Percentiles rank a stretch among this genome's conserved stretches.
Evolutionary conservation across 2,797 vertebrate genomes (phyloP).

Genomic region (Galagoides demidoff): DNA sequence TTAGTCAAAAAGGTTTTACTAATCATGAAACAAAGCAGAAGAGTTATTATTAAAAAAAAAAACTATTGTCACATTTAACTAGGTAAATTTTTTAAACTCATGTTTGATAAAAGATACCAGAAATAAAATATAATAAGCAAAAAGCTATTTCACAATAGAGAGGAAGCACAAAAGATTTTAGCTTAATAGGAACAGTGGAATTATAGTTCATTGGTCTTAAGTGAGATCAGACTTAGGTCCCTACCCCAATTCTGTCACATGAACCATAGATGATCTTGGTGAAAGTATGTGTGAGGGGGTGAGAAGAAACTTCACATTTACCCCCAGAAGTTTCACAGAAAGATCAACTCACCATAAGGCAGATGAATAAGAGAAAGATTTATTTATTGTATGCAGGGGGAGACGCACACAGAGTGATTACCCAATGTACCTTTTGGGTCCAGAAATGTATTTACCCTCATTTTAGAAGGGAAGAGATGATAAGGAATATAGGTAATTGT

Average conservation of each 20-base stretch:
- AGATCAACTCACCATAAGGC: not conserved
- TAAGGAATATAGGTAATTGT: not conserved
- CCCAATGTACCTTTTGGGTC: not conserved
- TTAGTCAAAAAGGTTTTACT: not conserved
- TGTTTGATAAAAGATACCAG: not conserved
- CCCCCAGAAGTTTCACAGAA: not conserved
- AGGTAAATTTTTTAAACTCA: not conserved
- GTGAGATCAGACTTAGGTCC: not conserved
- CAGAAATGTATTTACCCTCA: not conserved
- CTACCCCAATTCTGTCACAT: not conserved
- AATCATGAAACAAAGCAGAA: not conserved
- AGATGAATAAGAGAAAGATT: not conserved
- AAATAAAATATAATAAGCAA: not conserved
- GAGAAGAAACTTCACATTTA: not conserved
- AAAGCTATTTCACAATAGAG: not conserved
- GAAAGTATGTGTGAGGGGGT: not conserved
- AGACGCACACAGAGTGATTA: not conserved
- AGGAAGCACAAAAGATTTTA: not conserved
- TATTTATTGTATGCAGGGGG: not conserved
- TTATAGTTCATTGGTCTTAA: not conserved
- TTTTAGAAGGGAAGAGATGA: not conserved
- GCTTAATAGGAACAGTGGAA: not conserved
- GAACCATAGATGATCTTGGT: not conserved
- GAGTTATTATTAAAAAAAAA: not conserved
- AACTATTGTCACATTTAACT: not conserved